Base-by-base conservation (phyloP, 2,113 vertebrate genomes). In the Empidonax traillii region DNA sequence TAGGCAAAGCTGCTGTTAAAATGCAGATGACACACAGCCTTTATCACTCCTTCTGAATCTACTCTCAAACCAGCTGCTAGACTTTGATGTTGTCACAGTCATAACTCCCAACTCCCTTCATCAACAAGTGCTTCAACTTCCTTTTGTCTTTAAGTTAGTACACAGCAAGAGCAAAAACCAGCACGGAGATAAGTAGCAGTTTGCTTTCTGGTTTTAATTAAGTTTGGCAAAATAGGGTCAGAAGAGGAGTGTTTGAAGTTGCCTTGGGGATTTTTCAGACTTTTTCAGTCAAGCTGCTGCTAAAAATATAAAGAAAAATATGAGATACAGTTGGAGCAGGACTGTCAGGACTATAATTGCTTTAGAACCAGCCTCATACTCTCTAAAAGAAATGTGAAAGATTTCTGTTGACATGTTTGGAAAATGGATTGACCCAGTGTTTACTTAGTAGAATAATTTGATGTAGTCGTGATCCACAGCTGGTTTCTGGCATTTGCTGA, bases 361-460 rank as follows among this genome's bases (percentile, higher is more conserved):
- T 94, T 93, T 89, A 53, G 61, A 86, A 77, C 44, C 47, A 91
- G 65, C 33, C 72, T 74, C 24, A 8, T 71, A 30, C 5, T 20
- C 68, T 24, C 10, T 37, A 56, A 93, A 94, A 82, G 33, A 73
- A 95, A 91, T 31, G 74, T 79, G 66, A 87, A 62, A 85, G 47
- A 37, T 71, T 85, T 85, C 51, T 73, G 52, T 83, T 96, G 81
- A 58, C 33, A 6, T 69, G 13, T 91, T 91, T 80, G 67, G 59
- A 28, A 93, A 93, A 76, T 62, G 67, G 53, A 85, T 80, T 83
- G 91, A 85, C 87, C 80, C 5, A 2, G 16, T 68, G 66, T 96
- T 95, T 93, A 75, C 72, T 80, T 61, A 86, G 75, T 41, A 66
- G 87, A 96, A 94, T 82, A 69, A 91, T 93, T 87, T 83, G 35